Evolutionary conservation across 2,888 invertebrate genomes (phyloP).

Genomic region (Ernsta delagoae): DNA sequence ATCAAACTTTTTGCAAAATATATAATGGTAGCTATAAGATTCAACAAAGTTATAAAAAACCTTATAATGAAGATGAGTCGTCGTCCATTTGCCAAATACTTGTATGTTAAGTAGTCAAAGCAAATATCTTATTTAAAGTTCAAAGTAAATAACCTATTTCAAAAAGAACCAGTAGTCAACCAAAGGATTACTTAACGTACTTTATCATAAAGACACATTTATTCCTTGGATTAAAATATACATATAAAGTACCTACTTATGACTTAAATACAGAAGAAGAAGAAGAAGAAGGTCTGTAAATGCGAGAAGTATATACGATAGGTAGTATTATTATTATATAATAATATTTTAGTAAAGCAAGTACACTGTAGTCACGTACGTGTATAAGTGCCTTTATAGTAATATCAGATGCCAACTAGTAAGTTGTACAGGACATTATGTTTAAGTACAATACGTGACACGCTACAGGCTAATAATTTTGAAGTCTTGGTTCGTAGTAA

Average conservation of each 20-base stretch:
- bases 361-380: constrained; percentile 63
- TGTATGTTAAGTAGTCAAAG: too few species aligned
- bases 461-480: too few species aligned
- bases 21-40: constrained; percentile 5
- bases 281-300: too few species aligned
- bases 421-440: constrained; percentile 18
- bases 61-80: neutral
- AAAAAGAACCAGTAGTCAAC: too few species aligned
- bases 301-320: too few species aligned
- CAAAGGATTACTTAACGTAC: too few species aligned
- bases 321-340: too few species aligned
- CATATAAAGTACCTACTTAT: neutral
- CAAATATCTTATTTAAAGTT: too few species aligned
- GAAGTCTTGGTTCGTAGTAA: too few species aligned
- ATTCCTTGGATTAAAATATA: neutral
- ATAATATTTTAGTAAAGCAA: constrained; percentile 46
- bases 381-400: constrained; percentile 42
- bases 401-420: constrained; percentile 16
- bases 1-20: constrained; percentile 52
- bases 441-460: constrained; percentile 28
- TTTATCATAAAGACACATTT: neutral
- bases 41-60: constrained; percentile 5
- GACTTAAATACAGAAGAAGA: too few species aligned
- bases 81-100: too few species aligned
- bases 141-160: too few species aligned